A percentile compares a stretch with the other conserved stretches of the same genome.
Evolutionary conservation across 53 echinoderm and acorn worm genomes (phyloP).

Genomic region (Crossaster papposus): DNA sequence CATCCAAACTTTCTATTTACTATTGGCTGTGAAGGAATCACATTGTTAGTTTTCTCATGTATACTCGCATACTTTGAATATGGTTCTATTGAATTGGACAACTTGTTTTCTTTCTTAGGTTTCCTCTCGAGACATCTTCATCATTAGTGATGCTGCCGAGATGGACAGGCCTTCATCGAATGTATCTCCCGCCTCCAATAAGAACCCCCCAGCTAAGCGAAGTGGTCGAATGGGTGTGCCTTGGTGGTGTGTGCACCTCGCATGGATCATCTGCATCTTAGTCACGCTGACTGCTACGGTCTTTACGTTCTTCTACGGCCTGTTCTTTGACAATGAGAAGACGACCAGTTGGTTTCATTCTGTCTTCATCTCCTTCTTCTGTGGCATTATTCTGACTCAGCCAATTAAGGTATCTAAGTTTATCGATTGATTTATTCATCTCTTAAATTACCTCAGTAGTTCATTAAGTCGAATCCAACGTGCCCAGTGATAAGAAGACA

Average conservation of each 20-base stretch:
- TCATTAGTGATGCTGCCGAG: conserved; percentile 1
- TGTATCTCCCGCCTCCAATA: neutral
- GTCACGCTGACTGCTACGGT: conserved; percentile 59
- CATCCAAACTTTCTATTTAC: too few species aligned
- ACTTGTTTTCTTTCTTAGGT: conserved; percentile 7
- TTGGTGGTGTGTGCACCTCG: conserved; percentile 86
- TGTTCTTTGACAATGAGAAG: conserved; percentile 67
- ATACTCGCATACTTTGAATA: too few species aligned
- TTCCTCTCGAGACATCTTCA: conserved; percentile 39
- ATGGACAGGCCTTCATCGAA: neutral
- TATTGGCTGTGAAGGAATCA: too few species aligned
- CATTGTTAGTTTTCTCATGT: too few species aligned
- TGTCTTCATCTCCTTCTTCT: conserved; percentile 76
- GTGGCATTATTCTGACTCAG: conserved; percentile 87
- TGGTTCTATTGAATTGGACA: too few species aligned
- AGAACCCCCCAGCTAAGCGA: conserved; percentile 52
- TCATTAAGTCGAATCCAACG: too few species aligned
- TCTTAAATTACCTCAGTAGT: too few species aligned
- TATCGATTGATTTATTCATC: too few species aligned
- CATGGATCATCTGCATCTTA: conserved; percentile 75
- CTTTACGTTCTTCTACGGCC: conserved; percentile 85
- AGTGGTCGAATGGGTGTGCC: conserved; percentile 70
- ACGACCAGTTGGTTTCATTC: conserved; percentile 85
- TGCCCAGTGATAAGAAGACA: too few species aligned
- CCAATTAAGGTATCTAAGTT: conserved; percentile 98